Conservation (phyloP, 1,140 invertebrate species). For the Aphelenchoides besseyi region DNA sequence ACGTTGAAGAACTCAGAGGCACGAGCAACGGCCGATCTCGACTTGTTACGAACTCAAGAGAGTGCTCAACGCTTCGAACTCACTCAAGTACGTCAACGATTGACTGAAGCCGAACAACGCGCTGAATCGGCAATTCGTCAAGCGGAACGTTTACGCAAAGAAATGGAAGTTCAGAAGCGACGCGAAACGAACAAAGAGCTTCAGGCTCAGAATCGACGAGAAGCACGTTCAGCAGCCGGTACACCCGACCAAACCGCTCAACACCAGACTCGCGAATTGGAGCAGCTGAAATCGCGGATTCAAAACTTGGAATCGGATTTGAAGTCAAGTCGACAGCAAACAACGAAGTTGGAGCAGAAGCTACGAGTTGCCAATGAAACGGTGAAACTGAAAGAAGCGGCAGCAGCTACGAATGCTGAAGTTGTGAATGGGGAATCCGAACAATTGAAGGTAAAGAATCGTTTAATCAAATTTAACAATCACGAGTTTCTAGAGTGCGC, state of each 20-base stretch:
- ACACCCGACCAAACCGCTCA: slow-evolving; percentile 8
- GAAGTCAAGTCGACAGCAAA: slow-evolving; percentile 35
- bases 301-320: slow-evolving; percentile 35
- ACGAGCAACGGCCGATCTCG: not conserved
- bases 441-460: not conserved
- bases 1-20: not conserved
- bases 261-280: slow-evolving; percentile 28
- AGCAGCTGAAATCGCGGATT: slow-evolving; percentile 44
- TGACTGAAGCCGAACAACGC: slow-evolving; percentile 11
- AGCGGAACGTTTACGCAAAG: not conserved
- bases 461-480: not conserved
- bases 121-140: not conserved
- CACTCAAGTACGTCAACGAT: not conserved
- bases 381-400: not conserved
- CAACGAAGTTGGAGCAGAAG: slow-evolving; percentile 39
- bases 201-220: slow-evolving; percentile 1
- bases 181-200: not conserved
- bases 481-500: slow-evolving; percentile 28
- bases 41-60: slow-evolving; percentile 7
- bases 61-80: slow-evolving; percentile 5
- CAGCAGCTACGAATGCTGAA: too few relatives aligned
- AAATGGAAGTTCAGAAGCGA: not conserved
- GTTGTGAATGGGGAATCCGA: not conserved
- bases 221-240: not conserved
- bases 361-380: slow-evolving; percentile 15